Conservation (phyloP, 2,888 invertebrate genomes). For the Drosophila multiciliata region DNA sequence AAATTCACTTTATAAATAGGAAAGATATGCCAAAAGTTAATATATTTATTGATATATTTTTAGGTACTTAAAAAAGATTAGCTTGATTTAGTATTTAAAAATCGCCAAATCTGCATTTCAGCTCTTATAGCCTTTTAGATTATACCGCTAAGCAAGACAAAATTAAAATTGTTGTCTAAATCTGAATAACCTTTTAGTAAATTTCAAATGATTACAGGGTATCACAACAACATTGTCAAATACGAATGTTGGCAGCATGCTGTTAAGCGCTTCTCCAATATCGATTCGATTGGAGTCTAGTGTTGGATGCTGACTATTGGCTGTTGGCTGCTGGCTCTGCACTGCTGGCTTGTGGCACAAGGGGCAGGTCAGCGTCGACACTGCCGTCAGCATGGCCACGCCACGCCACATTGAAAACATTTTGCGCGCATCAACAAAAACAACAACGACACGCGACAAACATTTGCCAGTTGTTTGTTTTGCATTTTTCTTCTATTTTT, state of each 20-base stretch:
- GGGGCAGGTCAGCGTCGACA: constrained; percentile 38
- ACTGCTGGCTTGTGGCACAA: constrained; percentile 22
- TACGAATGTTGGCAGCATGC: constrained; percentile 57
- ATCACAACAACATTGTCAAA: constrained; percentile 34
- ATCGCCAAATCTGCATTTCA: not conserved
- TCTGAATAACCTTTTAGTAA: not conserved
- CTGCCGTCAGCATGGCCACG: constrained; percentile 22
- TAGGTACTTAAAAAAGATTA: no score
- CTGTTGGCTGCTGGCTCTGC: constrained; percentile 1
- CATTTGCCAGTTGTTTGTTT: constrained; percentile 55
- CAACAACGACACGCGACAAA: constrained; percentile 67
- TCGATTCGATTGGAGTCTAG: constrained; percentile 56
- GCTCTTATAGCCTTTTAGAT: not conserved
- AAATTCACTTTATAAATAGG: not conserved
- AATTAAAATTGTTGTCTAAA: not conserved
- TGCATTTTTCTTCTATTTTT: not conserved
- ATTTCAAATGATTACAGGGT: constrained; percentile 6
- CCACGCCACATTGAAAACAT: constrained; percentile 71
- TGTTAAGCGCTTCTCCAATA: constrained; percentile 58
- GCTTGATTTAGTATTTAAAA: not conserved
- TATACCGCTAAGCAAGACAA: not conserved
- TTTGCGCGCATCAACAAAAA: constrained; percentile 67
- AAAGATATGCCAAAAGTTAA: not conserved
- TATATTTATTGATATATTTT: not conserved
- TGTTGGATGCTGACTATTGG: constrained; percentile 19